Percentiles rank a stretch among this genome's conserved stretches.
These are phyloP conservation scores for Mimas tiliae DNA, from an alignment of 2,888 invertebrate genomes.

Conservation along the genomic window DNA sequence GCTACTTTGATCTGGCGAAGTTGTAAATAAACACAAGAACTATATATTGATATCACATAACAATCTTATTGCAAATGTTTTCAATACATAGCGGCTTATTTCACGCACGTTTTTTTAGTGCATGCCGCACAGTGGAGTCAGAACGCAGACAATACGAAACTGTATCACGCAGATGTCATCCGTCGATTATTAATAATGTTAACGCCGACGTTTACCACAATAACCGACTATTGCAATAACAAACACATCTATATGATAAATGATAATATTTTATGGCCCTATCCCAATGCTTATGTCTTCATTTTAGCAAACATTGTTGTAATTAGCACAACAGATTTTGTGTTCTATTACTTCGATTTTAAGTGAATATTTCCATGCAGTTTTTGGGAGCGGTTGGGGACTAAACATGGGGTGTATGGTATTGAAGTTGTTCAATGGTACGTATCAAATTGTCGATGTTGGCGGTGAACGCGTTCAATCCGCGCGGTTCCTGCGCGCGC, in stretches of 20 bases:
- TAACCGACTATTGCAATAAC: slow-evolving; percentile 74
- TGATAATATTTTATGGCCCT: slow-evolving; percentile 81
- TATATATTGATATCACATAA: not conserved
- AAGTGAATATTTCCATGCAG: slow-evolving; percentile 36
- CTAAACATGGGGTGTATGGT: slow-evolving; percentile 61
- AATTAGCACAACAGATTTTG: slow-evolving; percentile 33
- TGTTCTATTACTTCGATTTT: slow-evolving; percentile 30
- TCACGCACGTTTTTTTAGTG: slow-evolving; percentile 49
- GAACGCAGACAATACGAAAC: slow-evolving; percentile 58
- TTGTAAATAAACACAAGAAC: not conserved
- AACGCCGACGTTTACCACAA: slow-evolving; percentile 80
- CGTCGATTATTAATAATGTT: slow-evolving; percentile 72
- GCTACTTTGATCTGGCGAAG: not conserved
- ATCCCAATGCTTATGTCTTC: slow-evolving; percentile 74
- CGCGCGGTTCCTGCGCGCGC: slow-evolving; percentile 49
- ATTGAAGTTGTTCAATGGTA: slow-evolving; percentile 75
- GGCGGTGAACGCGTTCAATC: slow-evolving; percentile 58
- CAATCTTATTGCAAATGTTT: not conserved
- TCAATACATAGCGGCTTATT: slow-evolving; percentile 37
- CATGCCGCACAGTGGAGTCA: slow-evolving; percentile 50
- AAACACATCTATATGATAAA: slow-evolving; percentile 80
- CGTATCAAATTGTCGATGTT: slow-evolving; percentile 82
- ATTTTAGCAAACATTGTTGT: slow-evolving; percentile 61
- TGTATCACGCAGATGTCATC: slow-evolving; percentile 73
- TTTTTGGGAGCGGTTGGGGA: slow-evolving; percentile 50